A percentile compares a stretch with the other conserved stretches of the same genome.
phyloP scores from a whole-genome alignment of 1,140 invertebrate species.

The Helicoverpa zea region DNA sequence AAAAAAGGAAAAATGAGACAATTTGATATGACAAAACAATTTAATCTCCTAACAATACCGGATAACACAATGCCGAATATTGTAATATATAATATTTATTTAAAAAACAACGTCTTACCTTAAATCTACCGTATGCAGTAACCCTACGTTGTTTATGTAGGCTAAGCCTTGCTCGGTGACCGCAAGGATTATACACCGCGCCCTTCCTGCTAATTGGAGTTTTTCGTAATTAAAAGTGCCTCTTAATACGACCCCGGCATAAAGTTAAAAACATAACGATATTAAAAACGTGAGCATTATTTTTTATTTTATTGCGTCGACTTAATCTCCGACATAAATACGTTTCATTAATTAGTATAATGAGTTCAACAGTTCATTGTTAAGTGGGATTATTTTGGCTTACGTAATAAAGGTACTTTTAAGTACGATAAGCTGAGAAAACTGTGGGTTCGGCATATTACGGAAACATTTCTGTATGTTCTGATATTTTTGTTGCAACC shows the following conservation, averaged over 20 bases:
- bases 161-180: constrained; percentile 17
- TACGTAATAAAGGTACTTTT: constrained; percentile 1
- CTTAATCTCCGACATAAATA: constrained; percentile 8
- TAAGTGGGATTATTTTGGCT: neutral
- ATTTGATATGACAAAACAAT: no score
- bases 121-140: neutral
- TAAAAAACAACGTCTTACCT: neutral
- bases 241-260: constrained; percentile 29
- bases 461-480: neutral
- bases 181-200: constrained; percentile 41
- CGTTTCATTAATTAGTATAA: neutral
- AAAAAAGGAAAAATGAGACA: no score
- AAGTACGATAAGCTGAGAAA: neutral
- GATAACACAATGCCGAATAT: neutral
- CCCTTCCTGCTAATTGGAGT: constrained; percentile 49
- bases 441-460: neutral
- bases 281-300: constrained; percentile 6
- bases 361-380: constrained; percentile 10
- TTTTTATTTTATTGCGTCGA: constrained; percentile 13
- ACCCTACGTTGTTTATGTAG: constrained; percentile 1
- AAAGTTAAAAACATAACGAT: constrained; percentile 15
- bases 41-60: neutral
- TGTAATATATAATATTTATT: no score
- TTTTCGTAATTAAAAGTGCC: constrained; percentile 46
- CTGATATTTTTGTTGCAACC: no score